Evolutionary conservation across 2,888 invertebrate species (phyloP).

Genomic region (Yponomeuta malinellus): DNA sequence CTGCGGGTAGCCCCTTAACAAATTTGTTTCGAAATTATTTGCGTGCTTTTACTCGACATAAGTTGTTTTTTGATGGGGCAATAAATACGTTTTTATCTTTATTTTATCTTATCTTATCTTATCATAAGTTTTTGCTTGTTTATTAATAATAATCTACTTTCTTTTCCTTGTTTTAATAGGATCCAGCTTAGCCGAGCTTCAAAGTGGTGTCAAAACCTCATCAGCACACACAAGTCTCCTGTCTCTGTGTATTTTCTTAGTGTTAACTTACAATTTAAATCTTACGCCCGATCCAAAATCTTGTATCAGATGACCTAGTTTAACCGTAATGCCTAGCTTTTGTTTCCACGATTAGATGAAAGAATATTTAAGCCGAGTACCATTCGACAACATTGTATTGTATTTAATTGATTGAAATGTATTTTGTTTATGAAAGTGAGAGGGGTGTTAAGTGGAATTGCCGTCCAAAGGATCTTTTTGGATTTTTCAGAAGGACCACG

Average conservation of each 20-base stretch:
- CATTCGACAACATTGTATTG: background rate
- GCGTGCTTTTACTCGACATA: too few species aligned
- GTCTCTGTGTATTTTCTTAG: background rate
- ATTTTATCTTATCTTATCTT: too few species aligned
- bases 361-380: background rate
- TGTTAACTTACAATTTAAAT: conserved; percentile 35
- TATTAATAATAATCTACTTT: background rate
- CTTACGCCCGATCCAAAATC: conserved; percentile 15
- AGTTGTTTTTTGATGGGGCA: too few species aligned
- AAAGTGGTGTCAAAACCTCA: conserved; percentile 58
- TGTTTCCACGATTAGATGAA: background rate
- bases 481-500: conserved; percentile 42
- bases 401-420: background rate
- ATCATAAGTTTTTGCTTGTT: background rate
- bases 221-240: background rate
- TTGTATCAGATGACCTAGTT: conserved; percentile 15
- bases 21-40: too few species aligned
- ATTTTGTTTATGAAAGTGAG: background rate
- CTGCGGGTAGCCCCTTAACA: too few species aligned
- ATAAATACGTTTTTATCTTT: too few species aligned
- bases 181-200: conserved; percentile 64
- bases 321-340: background rate
- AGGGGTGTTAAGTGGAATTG: conserved; percentile 28
- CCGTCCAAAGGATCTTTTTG: conserved; percentile 53
- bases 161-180: conserved; percentile 33